These are phyloP conservation scores for Lepus oiostolus DNA, from an alignment of 2,797 vertebrate genomes.

Conservation along the genomic window DNA sequence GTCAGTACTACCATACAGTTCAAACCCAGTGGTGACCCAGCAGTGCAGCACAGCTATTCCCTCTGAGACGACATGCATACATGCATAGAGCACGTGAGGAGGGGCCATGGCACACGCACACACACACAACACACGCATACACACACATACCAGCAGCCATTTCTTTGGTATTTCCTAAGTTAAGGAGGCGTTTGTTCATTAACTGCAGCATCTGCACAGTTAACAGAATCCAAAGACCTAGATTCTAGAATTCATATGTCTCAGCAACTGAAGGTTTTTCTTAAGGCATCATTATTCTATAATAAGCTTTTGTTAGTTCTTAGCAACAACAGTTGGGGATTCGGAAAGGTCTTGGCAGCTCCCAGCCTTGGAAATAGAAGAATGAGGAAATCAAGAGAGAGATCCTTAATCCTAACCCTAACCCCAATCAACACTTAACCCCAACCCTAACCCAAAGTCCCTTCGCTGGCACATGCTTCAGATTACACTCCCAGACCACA, in stretches of 20 bases:
- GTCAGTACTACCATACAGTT: neutral
- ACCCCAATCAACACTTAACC: too few species aligned
- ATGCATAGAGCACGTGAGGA: neutral
- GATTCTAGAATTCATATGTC: neutral
- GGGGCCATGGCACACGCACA: neutral
- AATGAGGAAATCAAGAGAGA: neutral
- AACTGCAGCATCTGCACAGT: neutral
- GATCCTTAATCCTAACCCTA: too few species aligned
- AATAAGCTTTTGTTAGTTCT: conserved; percentile 1
- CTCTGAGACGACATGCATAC: neutral
- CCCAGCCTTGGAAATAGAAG: neutral
- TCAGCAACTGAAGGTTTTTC: conserved; percentile 13
- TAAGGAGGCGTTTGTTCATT: neutral
- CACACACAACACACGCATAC: neutral
- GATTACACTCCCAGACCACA: neutral
- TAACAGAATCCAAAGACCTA: neutral
- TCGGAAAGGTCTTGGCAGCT: conserved; percentile 1
- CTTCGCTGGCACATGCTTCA: neutral
- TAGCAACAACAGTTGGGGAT: neutral
- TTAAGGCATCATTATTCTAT: neutral
- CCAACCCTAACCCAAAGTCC: neutral
- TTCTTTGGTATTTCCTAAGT: neutral
- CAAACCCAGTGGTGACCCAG: neutral
- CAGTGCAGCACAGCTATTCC: neutral
- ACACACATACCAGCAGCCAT: neutral